Evolutionary conservation across 2,888 invertebrate species (phyloP), one percentile per base, ranked within the genome.

Genomic region (Chorisops tibialis): DNA sequence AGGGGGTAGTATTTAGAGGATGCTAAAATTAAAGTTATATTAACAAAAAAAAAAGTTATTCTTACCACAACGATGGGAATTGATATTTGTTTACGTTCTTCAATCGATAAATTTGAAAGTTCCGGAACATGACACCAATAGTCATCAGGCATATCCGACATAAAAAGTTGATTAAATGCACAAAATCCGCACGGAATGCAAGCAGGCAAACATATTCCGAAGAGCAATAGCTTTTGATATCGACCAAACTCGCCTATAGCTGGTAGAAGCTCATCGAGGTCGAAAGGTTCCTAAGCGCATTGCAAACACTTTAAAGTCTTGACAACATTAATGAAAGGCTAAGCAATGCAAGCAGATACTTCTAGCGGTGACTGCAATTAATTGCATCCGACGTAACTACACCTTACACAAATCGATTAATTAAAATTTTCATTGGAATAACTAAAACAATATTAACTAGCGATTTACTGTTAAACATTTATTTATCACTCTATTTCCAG

Each of bases 141-240:
- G 45, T 88, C 86, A 38, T 88, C 85, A 0, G 94, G 94, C 37
- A 87, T 85, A 70, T 92, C 89, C n/a, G 93, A 86, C 90, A 95
- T 93, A 79, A 96, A 95, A 38, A 95, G 82, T 79, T 94, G 94
- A 79, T 93, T 94, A 78, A 95, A 93, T 4, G 93, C 93, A 76
- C 92, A 90, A 78, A 93, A 94, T 30, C 93, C 93, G 71, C 93
- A 93, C 0, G 94, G 92, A 69, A 95, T 84, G 72, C 93, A 92
- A 3, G 94, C 92, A 14, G 94, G 91, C 65, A 94, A 80, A 71
- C 94, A 92, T 63, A 96, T 88, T 58, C 94, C 82, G 86, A 92
- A 92, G 19, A 93, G 80, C 64, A 93, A 80, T 58, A 89, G 79
- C 75, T 91, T 92, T 75, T 96, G 95, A 76, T 94, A 95, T 39